Conservation (phyloP, 2,113 vertebrate species). For the Gambusia affinis region DNA sequence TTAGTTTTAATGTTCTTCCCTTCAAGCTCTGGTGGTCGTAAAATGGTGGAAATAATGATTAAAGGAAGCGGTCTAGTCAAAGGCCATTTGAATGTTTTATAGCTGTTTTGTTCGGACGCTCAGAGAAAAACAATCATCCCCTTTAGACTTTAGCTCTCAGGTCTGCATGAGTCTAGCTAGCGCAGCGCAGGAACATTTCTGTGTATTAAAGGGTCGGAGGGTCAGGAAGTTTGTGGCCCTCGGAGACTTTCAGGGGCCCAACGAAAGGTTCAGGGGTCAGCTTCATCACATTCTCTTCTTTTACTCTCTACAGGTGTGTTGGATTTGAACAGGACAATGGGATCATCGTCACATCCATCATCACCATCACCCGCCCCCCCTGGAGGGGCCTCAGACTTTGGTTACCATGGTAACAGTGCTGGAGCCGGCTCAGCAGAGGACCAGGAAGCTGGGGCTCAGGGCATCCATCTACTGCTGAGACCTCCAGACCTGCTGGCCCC, state of each 20-base stretch:
- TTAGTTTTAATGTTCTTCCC: too few relatives aligned
- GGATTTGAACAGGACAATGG: conserved; percentile 45
- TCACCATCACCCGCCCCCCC: conserved; percentile 27
- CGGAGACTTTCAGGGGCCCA: too few relatives aligned
- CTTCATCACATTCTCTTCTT: neutral
- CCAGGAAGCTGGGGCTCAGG: conserved; percentile 74
- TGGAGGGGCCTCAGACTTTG: conserved; percentile 31
- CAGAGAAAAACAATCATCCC: too few relatives aligned
- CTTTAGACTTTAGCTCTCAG: too few relatives aligned
- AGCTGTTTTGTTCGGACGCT: too few relatives aligned
- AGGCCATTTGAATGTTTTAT: too few relatives aligned
- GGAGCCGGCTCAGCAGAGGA: conserved; percentile 50
- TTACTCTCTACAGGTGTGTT: conserved; percentile 37
- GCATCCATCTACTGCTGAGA: conserved; percentile 80
- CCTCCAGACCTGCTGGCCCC: conserved; percentile 76
- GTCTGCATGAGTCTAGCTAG: too few relatives aligned
- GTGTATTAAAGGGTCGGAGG: too few relatives aligned
- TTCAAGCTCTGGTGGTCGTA: too few relatives aligned
- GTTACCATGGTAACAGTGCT: conserved; percentile 40
- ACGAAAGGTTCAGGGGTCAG: neutral
- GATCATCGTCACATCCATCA: conserved; percentile 34
- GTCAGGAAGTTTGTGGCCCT: neutral
- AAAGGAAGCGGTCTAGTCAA: too few relatives aligned
- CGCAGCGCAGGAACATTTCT: too few relatives aligned
- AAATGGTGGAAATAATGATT: too few relatives aligned